Base-by-base conservation (phyloP, 2,888 invertebrate genomes). In the Xestia sexstrigata region DNA sequence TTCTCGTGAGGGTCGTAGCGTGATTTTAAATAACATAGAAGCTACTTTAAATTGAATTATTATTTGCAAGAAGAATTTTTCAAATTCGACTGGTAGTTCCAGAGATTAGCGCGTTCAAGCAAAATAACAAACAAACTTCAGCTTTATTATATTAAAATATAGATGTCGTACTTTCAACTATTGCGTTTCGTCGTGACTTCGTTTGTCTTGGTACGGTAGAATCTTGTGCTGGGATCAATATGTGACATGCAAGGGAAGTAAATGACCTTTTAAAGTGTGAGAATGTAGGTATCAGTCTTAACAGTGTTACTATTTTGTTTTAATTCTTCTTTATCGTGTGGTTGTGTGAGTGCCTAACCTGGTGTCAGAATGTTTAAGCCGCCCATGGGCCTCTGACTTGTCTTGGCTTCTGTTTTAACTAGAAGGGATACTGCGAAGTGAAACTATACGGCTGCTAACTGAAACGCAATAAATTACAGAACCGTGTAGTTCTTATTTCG, bases 131-230 rank as follows among this genome's bases (percentile, higher is more conserved):
- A 62, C 35, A n/a, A n/a, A n/a, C n/a, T 62, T 35, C 62, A 35
- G 9, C 17, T 30, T 60, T 58, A 26, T 26, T 15, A 17, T 3
- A 8, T 23, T 23, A 23, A 9, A 4, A 42, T n/a, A 65, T 1
- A 65, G 62, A 55, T 74, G 65, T 26, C 68, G 13, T 35, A 75
- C 60, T 60, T 66, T 67, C 66, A 67, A 39, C 35, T 65, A 74
- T 79, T 66, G 66, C 68, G 17, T 45, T 68, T 52, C 35, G 52
- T 82, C 81, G 84, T 86, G 88, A 88, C 80, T 88, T 70, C 26
- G 69, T 78, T 78, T 69, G 77, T 77, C 49, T 63, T 26, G 39
- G 45, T 66, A 47, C 55, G 60, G 42, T 15, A 11, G 62, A 75
- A 81, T 85, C 85, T 85, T 63, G 30, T 69, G 35, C 17, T 35